phyloP scores from a whole-genome alignment of 2,888 invertebrate species.

The Brachyptera risi region DNA sequence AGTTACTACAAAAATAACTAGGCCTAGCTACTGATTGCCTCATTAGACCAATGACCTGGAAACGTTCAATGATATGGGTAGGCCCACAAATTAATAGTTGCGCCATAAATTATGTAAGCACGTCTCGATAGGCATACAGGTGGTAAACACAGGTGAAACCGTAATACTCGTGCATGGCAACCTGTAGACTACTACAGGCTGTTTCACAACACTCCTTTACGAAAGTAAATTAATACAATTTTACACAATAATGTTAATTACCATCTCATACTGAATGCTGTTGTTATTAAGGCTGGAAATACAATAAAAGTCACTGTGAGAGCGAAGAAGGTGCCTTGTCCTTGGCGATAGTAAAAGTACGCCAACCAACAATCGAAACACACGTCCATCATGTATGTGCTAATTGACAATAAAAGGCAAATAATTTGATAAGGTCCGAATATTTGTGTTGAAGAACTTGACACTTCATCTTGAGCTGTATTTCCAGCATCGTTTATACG shows the following conservation, averaged over 20 bases:
- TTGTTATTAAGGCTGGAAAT: slow-evolving; percentile 50
- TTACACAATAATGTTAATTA: slow-evolving; percentile 35
- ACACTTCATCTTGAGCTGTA: slow-evolving; percentile 22
- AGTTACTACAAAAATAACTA: no score
- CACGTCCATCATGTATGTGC: slow-evolving; percentile 47
- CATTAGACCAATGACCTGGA: slow-evolving; percentile 11
- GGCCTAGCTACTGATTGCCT: not conserved
- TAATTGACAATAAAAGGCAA: slow-evolving; percentile 46
- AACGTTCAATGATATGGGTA: not conserved
- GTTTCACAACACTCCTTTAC: not conserved
- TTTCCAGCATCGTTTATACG: slow-evolving; percentile 41
- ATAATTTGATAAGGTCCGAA: slow-evolving; percentile 41
- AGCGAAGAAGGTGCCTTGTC: slow-evolving; percentile 47
- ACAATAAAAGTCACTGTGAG: slow-evolving; percentile 50
- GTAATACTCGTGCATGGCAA: slow-evolving; percentile 14
- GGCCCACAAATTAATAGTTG: not conserved
- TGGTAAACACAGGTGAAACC: not conserved
- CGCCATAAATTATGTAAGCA: not conserved
- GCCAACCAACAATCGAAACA: slow-evolving; percentile 45
- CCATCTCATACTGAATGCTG: slow-evolving; percentile 51
- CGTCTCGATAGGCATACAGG: not conserved
- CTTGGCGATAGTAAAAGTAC: slow-evolving; percentile 45
- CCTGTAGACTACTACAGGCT: slow-evolving; percentile 13
- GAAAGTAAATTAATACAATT: not conserved
- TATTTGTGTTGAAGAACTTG: slow-evolving; percentile 11